phyloP scores from a whole-genome alignment of 2,888 invertebrate genomes.

The Heliconius aoede region DNA sequence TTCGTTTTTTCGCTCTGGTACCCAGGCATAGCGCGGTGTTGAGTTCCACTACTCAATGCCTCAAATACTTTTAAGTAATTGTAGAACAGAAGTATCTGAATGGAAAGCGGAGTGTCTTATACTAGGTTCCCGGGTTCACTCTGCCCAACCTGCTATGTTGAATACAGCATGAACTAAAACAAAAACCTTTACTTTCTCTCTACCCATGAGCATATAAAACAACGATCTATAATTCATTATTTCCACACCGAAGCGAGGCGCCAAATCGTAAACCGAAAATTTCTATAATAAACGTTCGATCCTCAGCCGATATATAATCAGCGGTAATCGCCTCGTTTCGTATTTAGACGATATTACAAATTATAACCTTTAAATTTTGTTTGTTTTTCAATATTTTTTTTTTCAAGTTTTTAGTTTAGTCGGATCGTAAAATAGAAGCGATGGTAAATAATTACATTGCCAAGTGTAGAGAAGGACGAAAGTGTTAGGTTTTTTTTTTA shows the following conservation, averaged over 20 bases:
- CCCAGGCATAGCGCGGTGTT: no score
- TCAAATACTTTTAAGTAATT: no score
- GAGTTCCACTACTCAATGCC: no score
- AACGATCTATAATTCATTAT: constrained; percentile 75
- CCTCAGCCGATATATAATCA: constrained; percentile 70
- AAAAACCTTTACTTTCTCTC: no score
- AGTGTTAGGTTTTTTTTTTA: no score
- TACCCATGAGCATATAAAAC: constrained; percentile 50
- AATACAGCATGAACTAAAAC: no score
- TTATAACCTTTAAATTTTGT: constrained; percentile 40
- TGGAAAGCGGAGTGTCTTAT: no score
- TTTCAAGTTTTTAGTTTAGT: neutral
- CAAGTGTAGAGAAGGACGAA: no score
- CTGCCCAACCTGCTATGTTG: no score
- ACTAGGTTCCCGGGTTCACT: no score
- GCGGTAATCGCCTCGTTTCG: constrained; percentile 70
- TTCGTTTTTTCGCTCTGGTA: no score
- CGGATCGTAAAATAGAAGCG: neutral
- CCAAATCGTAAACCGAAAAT: constrained; percentile 71
- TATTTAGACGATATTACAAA: constrained; percentile 40
- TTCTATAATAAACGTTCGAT: constrained; percentile 77
- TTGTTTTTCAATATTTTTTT: constrained; percentile 15
- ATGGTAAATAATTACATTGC: neutral
- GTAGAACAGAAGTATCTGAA: no score
- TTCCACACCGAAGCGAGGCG: constrained; percentile 67